These are phyloP conservation scores for Pelecanoides urinatrix DNA, from an alignment of 2,113 vertebrate species.

Conservation along the genomic window DNA sequence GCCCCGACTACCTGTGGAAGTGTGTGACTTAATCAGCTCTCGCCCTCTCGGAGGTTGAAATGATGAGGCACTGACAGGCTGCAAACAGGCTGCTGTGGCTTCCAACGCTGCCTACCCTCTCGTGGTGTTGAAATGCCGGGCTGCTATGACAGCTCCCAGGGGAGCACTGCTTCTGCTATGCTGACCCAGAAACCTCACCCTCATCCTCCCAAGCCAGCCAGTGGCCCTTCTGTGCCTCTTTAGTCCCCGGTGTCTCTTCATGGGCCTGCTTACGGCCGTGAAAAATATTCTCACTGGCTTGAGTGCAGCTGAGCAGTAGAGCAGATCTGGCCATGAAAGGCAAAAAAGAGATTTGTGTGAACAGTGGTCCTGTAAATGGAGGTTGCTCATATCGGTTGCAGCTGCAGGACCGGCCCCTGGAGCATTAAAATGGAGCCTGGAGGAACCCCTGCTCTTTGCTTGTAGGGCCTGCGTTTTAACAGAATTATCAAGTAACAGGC, in stretches of 20 bases:
- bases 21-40: background rate
- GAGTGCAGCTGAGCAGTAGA: background rate
- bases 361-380: background rate
- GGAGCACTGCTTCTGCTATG: background rate
- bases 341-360: background rate
- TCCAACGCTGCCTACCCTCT: background rate
- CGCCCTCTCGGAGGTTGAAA: background rate
- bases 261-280: fast-evolving
- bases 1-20: background rate
- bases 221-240: background rate
- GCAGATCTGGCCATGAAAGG: background rate
- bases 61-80: background rate
- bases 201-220: background rate
- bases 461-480: background rate
- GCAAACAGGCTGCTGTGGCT: background rate
- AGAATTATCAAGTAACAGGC: background rate
- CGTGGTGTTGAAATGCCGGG: background rate
- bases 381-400: background rate
- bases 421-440: background rate
- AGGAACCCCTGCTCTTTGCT: background rate
- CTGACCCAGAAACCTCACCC: background rate
- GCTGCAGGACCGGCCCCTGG: background rate
- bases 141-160: background rate
- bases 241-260: fast-evolving
- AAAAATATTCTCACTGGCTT: background rate